These are phyloP conservation scores for Hylaeus anthracinus DNA, from an alignment of 1,140 invertebrate genomes.

Conservation along the genomic window DNA sequence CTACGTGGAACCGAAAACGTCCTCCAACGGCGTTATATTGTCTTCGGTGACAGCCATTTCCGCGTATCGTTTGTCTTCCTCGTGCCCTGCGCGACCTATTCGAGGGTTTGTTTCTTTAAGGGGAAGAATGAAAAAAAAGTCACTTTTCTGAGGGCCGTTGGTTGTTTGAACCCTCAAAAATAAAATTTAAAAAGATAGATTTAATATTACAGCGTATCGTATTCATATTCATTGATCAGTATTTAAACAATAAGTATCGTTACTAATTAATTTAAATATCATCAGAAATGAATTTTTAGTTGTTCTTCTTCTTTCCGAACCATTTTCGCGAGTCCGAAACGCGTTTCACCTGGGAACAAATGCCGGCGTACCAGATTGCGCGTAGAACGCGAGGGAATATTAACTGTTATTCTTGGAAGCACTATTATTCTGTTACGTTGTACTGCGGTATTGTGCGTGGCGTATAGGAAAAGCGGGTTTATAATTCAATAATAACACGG, in stretches of 20 bases:
- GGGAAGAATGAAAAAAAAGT: too few relatives aligned
- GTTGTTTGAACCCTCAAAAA: too few relatives aligned
- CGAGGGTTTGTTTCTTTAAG: too few relatives aligned
- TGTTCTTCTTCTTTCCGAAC: background rate
- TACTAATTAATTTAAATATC: too few relatives aligned
- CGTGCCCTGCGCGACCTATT: background rate
- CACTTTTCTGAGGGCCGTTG: too few relatives aligned
- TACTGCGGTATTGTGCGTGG: conserved; percentile 16
- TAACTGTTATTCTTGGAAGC: conserved; percentile 32
- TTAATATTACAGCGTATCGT: too few relatives aligned
- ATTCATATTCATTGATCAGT: too few relatives aligned
- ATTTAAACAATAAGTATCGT: too few relatives aligned
- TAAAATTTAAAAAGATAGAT: too few relatives aligned
- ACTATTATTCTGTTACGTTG: conserved; percentile 20
- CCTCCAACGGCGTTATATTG: conserved; percentile 34
- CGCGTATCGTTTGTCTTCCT: background rate
- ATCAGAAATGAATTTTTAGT: too few relatives aligned
- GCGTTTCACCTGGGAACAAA: background rate
- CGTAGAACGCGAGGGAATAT: background rate
- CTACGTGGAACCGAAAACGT: background rate
- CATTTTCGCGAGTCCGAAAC: too few relatives aligned
- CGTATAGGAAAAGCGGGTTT: conserved; percentile 32
- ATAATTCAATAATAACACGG: conserved; percentile 48
- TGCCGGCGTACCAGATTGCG: background rate
- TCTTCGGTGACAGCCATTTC: conserved; percentile 15